Base-by-base conservation (phyloP, 2,888 invertebrate genomes). In the Nephrocerus scutellatus region DNA sequence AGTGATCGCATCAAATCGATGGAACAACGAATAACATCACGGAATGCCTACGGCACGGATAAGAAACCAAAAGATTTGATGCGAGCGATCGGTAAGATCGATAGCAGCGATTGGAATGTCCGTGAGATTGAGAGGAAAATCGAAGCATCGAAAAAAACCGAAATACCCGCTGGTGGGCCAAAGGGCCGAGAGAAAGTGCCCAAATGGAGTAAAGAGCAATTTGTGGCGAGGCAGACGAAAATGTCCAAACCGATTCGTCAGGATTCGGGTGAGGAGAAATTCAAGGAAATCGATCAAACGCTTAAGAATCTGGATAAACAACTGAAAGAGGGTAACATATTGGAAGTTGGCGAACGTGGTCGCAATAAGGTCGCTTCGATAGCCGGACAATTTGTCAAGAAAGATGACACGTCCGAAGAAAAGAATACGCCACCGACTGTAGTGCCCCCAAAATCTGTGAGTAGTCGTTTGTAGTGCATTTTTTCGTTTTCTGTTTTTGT, bases 91-190 rank as follows among this genome's bases (percentile, higher is more conserved):
- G 90, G 90, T 36, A 86, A 85, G 70, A 85, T 91, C 49, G 89
- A 90, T 60, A 80, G 82, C 43, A 83, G 79, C 41, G 91, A 92
- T 66, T 91, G 91, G 90, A 90, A 91, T 67, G 82, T 91, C 22
- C 83, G 84, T 51, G 83, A 88, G 65, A 87, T 92, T 20, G 90
- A 92, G 60, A 82, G 85, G 62, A 90, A 91, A 68, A 90, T 91
- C 21, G 80, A 80, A 39, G 71, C 74, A 51, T 70, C 68, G 2
- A 68, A 68, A 42, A 66, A 67, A 46, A 65, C 66, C 0, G 69
- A 69, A 51, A 59, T 62, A 36, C n/a, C n/a, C n/a, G n/a, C n/a
- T n/a, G 61, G 60, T 8, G 66, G 68, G 13, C 56, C 60, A 4
- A 65, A 72, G 54, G 67, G 72, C 7, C 73, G 75, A 30, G 84